Percentiles rank a stretch among this genome's conserved stretches.
phyloP scores from a whole-genome alignment of 2,113 vertebrate species.

The Reinhardtius hippoglossoides region DNA sequence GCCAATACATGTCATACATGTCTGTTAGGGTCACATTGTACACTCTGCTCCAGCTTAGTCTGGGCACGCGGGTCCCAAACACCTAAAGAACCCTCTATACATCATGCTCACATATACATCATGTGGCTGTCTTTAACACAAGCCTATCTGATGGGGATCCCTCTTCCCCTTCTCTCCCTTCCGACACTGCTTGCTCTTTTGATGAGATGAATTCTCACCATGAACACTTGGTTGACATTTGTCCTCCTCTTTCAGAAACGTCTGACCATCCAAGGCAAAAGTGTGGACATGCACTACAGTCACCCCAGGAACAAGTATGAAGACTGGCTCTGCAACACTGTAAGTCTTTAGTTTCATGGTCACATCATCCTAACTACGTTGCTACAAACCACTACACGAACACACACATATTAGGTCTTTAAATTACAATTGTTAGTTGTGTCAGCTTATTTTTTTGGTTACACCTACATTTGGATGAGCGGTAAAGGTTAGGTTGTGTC shows the following conservation, averaged over 20 bases:
- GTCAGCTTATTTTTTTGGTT: slow-evolving; percentile 29
- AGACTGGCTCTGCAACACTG: slow-evolving; percentile 99
- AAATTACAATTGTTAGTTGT: slow-evolving; percentile 30
- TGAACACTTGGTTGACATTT: slow-evolving; percentile 83
- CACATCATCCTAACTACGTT: slow-evolving; percentile 15
- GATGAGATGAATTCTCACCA: slow-evolving; percentile 71
- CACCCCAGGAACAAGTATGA: slow-evolving; percentile 97
- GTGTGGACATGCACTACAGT: slow-evolving; percentile 98
- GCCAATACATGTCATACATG: slow-evolving; percentile 38
- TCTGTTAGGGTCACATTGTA: slow-evolving; percentile 78
- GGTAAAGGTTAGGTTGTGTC: slow-evolving; percentile 60
- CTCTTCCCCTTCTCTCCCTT: slow-evolving; percentile 86
- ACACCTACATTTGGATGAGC: slow-evolving; percentile 27
- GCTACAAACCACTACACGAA: slow-evolving; percentile 17
- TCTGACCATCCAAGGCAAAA: slow-evolving; percentile 95
- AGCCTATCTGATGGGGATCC: slow-evolving; percentile 86
- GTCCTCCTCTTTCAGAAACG: slow-evolving; percentile 94
- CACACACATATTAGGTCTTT: slow-evolving; percentile 17
- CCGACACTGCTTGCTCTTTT: slow-evolving; percentile 95
- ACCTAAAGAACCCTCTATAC: slow-evolving; percentile 75
- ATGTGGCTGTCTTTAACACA: slow-evolving; percentile 78
- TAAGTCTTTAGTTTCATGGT: slow-evolving; percentile 73
- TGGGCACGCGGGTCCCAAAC: slow-evolving; percentile 87
- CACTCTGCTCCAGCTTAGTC: slow-evolving; percentile 85
- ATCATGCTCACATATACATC: slow-evolving; percentile 77